Conservation (phyloP, 1,140 invertebrate species). For the Polypedilum pembai region DNA sequence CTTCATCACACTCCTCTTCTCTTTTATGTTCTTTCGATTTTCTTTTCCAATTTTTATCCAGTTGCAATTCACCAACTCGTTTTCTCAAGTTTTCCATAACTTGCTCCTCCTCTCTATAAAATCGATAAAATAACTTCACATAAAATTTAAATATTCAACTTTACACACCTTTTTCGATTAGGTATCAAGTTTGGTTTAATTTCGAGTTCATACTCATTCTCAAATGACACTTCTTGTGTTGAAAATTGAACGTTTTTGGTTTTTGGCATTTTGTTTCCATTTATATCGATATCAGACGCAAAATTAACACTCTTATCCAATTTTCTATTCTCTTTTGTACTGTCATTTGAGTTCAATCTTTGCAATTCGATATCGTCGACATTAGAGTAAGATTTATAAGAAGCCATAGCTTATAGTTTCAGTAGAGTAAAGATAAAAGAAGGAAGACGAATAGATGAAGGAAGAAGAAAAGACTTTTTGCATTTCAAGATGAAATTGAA, state of each 20-base stretch:
- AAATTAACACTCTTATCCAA: background rate
- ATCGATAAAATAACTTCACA: background rate
- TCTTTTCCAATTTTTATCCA: slow-evolving; percentile 12
- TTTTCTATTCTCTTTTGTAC: background rate
- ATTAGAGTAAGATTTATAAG: background rate
- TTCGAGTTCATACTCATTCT: background rate
- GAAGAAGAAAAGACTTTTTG: no score
- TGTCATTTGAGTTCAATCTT: background rate
- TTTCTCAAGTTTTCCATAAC: slow-evolving; percentile 1
- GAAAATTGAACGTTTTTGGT: background rate
- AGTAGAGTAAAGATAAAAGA: background rate
- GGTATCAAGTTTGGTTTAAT: slow-evolving; percentile 7
- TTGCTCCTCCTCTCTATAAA: background rate
- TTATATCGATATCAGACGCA: background rate
- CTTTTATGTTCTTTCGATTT: background rate
- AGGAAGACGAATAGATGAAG: no score
- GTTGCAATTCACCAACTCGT: background rate
- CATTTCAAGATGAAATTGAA: no score
- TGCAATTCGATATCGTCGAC: slow-evolving; percentile 12
- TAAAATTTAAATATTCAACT: background rate
- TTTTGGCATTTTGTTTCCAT: slow-evolving; percentile 23
- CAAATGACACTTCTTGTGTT: background rate
- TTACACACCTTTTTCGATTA: background rate
- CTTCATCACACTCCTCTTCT: background rate
- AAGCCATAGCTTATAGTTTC: background rate